phyloP scores from a whole-genome alignment of 2,113 vertebrate genomes.

The Labeo catla region DNA sequence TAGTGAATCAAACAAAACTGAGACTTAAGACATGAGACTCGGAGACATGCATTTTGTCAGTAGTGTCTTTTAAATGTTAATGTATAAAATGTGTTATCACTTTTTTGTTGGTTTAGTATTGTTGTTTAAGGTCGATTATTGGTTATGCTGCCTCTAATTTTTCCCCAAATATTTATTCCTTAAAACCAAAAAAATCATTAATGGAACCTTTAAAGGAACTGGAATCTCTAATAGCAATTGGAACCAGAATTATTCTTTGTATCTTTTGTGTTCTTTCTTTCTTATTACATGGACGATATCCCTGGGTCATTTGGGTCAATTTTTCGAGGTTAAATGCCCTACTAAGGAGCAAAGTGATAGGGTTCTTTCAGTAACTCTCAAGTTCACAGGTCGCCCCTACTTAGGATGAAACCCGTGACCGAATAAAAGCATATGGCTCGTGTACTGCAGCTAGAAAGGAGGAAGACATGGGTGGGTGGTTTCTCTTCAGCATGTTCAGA shows the following conservation, averaged over 20 bases:
- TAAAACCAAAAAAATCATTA: background rate
- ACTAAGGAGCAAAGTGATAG: background rate
- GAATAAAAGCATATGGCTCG: background rate
- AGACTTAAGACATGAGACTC: no score
- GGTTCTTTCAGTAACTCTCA: background rate
- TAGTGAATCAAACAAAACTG: no score
- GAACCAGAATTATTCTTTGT: background rate
- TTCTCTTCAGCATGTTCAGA: constrained; percentile 36
- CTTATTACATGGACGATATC: background rate
- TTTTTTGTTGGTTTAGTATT: no score
- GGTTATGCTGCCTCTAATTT: background rate
- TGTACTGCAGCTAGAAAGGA: background rate
- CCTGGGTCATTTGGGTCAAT: no score
- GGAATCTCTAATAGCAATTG: background rate
- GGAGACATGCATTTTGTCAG: no score
- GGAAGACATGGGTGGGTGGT: constrained; percentile 10
- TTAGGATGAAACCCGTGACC: background rate
- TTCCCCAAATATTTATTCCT: background rate
- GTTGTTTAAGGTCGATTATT: background rate
- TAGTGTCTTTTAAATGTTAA: no score
- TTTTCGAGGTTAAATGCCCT: background rate
- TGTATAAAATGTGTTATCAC: no score
- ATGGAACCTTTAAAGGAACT: background rate
- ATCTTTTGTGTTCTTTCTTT: background rate
- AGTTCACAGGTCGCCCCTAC: background rate